Conservation (phyloP, 2,888 invertebrate species). For the Parthenolecanium corni region DNA sequence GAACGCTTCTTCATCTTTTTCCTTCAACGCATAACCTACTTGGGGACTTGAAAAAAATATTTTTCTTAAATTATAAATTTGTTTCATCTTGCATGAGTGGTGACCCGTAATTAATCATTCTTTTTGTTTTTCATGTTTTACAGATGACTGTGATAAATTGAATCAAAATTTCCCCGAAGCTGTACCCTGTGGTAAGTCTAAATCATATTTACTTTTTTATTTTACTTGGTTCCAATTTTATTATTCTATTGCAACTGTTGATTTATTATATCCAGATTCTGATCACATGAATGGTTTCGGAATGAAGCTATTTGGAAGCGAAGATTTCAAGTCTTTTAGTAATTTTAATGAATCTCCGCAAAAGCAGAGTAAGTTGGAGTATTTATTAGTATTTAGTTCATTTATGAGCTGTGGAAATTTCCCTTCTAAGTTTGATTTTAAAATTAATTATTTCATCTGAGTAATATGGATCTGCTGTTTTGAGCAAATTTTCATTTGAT, state of each 20-base stretch:
- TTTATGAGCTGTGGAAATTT: too few species aligned
- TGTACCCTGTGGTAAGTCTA: background rate
- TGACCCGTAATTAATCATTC: background rate
- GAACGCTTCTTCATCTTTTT: too few species aligned
- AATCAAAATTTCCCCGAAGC: constrained; percentile 3
- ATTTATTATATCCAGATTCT: background rate
- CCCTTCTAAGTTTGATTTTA: too few species aligned
- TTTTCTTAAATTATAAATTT: too few species aligned
- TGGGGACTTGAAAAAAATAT: too few species aligned
- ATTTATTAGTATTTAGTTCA: too few species aligned
- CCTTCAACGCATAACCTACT: too few species aligned
- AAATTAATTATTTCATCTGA: too few species aligned
- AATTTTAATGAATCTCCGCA: background rate
- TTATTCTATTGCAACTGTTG: background rate
- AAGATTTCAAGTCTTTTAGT: constrained; percentile 14
- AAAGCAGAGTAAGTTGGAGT: constrained; percentile 8
- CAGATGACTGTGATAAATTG: constrained; percentile 24
- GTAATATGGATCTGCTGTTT: too few species aligned
- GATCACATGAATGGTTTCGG: constrained; percentile 4
- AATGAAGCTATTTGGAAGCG: constrained; percentile 2
- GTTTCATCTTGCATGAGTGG: background rate
- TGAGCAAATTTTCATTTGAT: too few species aligned
- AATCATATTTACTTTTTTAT: background rate
- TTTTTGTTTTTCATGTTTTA: constrained; percentile 11
- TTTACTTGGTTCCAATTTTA: background rate